phyloP scores from a whole-genome alignment of 1,140 invertebrate genomes.

The Anoplolepis gracilipes region DNA sequence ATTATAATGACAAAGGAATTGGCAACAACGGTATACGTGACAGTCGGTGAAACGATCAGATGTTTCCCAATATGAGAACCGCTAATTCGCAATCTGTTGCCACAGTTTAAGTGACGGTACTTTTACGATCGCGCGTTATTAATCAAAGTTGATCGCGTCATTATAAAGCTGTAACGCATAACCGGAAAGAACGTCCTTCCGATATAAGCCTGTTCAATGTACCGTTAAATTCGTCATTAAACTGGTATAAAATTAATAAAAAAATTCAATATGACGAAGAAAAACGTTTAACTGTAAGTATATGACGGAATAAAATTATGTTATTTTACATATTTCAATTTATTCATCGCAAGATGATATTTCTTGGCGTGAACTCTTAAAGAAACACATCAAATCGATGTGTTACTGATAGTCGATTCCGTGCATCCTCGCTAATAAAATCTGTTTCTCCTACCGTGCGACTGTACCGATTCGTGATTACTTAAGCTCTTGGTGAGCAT shows the following conservation, averaged over 20 bases:
- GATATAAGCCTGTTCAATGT: not conserved
- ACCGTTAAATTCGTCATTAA: not conserved
- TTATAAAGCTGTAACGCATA: slow-evolving; percentile 19
- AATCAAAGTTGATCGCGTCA: not conserved
- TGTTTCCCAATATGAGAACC: slow-evolving; percentile 8
- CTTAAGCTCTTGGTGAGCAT: not conserved
- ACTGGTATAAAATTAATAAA: not conserved
- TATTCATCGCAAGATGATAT: not conserved
- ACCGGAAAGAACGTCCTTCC: not conserved
- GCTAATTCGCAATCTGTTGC: slow-evolving; percentile 24
- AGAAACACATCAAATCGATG: not conserved
- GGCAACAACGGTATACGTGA: slow-evolving; percentile 49
- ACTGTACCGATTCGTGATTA: not conserved
- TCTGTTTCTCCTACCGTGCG: not conserved
- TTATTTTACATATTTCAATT: not conserved
- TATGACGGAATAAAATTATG: not conserved
- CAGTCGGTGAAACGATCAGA: slow-evolving; percentile 5
- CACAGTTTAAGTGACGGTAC: slow-evolving; percentile 13
- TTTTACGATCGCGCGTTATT: slow-evolving; percentile 36
- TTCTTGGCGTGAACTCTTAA: not conserved
- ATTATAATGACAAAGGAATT: slow-evolving; percentile 30
- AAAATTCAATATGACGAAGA: not conserved
- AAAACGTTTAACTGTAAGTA: not conserved
- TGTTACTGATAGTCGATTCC: not conserved
- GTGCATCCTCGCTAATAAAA: not conserved